Base-by-base conservation (phyloP, 2,888 invertebrate genomes). In the Tenthredo livida region DNA sequence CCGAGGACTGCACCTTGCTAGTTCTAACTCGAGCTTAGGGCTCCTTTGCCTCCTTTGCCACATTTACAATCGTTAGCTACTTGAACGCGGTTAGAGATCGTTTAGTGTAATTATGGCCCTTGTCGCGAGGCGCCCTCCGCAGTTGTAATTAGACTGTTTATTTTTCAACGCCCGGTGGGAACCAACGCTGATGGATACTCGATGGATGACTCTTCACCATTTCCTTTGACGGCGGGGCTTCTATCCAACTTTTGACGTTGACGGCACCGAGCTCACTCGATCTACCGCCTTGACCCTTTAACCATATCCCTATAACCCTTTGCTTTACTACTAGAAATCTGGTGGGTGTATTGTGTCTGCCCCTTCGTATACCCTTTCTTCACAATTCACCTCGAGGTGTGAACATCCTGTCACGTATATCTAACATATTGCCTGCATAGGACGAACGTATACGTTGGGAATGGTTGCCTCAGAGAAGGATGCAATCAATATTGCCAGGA, bases 91-190 rank as follows among this genome's bases (percentile, higher is more conserved):
- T 85, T 87, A 85, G 87, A 87, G 87, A 89, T 89, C 89, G 88
- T 89, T 90, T 90, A 89, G 88, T 88, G 89, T 89, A 90, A 90
- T 90, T 90, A 90, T 88, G 89, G 87, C 90, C 88, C 90, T 90
- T 90, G 89, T 90, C 89, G 87, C 78, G 80, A 50, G 72, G 70
- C 78, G 70, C 65, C 84, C 61, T 58, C 77, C 86, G 87, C 86
- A 86, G 87, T 87, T 86, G 86, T 87, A 86, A 85, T 85, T 85
- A 43, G 85, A 86, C 87, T 85, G 86, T 87, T 88, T 86, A 88
- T 86, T 87, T 87, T 87, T 86, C 86, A 15, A 78, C 70, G 84
- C 73, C 77, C 58, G 85, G 75, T 85, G 78, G 50, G 85, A 85
- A 87, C 86, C 86, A 58, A 33, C 84, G 84, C 85, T 87, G 88